These are phyloP conservation scores for Dynastes tityus DNA, from an alignment of 2,888 invertebrate species.

Conservation along the genomic window DNA sequence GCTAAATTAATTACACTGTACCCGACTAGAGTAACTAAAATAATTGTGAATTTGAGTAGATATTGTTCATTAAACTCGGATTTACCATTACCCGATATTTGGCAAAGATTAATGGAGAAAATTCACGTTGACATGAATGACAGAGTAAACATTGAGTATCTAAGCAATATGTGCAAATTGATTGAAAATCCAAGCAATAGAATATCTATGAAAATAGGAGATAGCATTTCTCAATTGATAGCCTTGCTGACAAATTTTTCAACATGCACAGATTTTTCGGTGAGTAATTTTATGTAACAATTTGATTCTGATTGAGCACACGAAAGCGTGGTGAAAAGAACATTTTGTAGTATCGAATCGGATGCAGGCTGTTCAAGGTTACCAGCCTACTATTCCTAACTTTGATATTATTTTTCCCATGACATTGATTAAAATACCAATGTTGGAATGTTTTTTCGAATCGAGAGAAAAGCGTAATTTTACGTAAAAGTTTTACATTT, in stretches of 20 bases:
- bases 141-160: conserved; percentile 58
- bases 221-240: conserved; percentile 61
- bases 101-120: conserved; percentile 39
- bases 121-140: conserved; percentile 24
- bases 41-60: conserved; percentile 65
- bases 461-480: no score
- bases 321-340: no score
- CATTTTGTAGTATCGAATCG: no score
- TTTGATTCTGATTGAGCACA: no score
- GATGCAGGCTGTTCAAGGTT: no score
- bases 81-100: conserved; percentile 64
- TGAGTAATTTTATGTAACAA: conserved; percentile 51
- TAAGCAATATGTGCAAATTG: conserved; percentile 65
- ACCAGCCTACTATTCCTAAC: no score
- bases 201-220: conserved; percentile 59
- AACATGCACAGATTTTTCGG: conserved; percentile 57
- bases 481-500: no score
- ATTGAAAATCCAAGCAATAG: conserved; percentile 64
- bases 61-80: conserved; percentile 64
- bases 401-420: no score
- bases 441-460: no score
- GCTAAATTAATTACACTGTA: conserved; percentile 63
- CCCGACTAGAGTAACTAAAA: conserved; percentile 65
- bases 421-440: no score
- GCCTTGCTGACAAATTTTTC: conserved; percentile 61